These are phyloP conservation scores for Corythornis cristatus DNA, from an alignment of 2,113 vertebrate species.

Conservation along the genomic window DNA sequence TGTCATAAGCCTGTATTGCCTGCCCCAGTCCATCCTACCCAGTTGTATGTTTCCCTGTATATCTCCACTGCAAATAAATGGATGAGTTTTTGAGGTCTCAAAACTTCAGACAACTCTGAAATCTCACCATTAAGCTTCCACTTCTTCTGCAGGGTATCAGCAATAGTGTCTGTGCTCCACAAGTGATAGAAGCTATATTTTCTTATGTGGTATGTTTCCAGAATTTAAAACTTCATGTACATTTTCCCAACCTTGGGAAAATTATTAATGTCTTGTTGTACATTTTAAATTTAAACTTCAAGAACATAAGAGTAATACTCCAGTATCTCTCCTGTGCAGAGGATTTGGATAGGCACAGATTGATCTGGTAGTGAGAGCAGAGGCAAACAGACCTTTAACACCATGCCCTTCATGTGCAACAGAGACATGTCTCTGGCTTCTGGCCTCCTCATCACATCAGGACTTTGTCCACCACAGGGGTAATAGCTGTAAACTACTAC, in stretches of 20 bases:
- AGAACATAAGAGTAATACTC: neutral
- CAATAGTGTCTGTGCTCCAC: neutral
- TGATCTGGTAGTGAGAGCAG: neutral
- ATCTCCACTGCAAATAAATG: neutral
- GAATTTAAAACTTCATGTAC: neutral
- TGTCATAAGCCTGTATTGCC: neutral
- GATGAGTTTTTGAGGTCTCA: neutral
- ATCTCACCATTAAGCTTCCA: neutral
- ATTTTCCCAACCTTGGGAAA: neutral
- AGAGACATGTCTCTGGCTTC: rapidly evolving
- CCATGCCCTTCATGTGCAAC: rapidly evolving
- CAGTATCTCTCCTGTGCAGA: neutral
- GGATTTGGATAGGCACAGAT: neutral
- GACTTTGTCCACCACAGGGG: neutral
- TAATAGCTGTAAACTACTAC: neutral
- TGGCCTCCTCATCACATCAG: rapidly evolving
- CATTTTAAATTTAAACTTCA: neutral
- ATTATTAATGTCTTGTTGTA: neutral
- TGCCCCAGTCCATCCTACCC: neutral
- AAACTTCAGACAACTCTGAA: neutral
- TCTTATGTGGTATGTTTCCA: neutral
- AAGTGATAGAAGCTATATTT: neutral
- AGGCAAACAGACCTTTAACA: neutral
- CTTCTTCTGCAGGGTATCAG: neutral
- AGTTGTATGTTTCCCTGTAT: neutral